Evolutionary conservation across 1,140 invertebrate species (phyloP).

Genomic region (Drosophila bipectinata): DNA sequence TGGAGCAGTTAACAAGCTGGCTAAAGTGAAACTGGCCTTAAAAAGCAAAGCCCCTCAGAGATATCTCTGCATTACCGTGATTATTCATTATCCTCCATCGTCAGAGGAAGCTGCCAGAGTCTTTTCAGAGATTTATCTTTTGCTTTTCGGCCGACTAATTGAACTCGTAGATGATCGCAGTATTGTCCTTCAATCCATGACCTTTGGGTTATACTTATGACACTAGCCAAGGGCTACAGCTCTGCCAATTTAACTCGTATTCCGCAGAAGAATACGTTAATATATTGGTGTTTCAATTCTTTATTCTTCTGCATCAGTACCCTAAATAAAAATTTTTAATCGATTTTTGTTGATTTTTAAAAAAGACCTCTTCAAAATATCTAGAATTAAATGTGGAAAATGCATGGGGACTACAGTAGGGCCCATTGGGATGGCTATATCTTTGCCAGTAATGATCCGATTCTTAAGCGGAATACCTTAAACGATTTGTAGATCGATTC

Average conservation of each 20-base stretch:
- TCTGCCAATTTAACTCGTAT: too few species aligned
- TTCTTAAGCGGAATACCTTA: neutral
- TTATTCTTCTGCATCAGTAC: too few species aligned
- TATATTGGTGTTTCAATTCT: too few species aligned
- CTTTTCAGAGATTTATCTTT: neutral
- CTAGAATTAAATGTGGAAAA: too few species aligned
- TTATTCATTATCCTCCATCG: slow-evolving; percentile 6
- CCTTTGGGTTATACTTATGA: neutral
- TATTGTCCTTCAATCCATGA: neutral
- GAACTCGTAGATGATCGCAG: neutral
- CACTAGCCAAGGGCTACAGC: too few species aligned
- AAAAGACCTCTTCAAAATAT: neutral
- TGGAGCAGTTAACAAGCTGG: slow-evolving; percentile 52
- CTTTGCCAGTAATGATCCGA: neutral
- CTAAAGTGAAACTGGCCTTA: slow-evolving; percentile 21
- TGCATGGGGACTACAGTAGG: too few species aligned
- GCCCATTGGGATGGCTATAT: too few species aligned
- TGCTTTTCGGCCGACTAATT: neutral
- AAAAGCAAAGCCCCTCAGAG: slow-evolving; percentile 22
- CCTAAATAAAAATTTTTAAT: too few species aligned
- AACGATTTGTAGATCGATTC: too few species aligned
- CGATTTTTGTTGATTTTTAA: too few species aligned
- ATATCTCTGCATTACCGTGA: slow-evolving; percentile 14
- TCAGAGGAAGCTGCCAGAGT: neutral
- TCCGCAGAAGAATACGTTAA: too few species aligned